A percentile compares a stretch with the other conserved stretches of the same genome.
Conservation (phyloP, 2,797 vertebrate species). For the Eptatretus atami region DNA sequence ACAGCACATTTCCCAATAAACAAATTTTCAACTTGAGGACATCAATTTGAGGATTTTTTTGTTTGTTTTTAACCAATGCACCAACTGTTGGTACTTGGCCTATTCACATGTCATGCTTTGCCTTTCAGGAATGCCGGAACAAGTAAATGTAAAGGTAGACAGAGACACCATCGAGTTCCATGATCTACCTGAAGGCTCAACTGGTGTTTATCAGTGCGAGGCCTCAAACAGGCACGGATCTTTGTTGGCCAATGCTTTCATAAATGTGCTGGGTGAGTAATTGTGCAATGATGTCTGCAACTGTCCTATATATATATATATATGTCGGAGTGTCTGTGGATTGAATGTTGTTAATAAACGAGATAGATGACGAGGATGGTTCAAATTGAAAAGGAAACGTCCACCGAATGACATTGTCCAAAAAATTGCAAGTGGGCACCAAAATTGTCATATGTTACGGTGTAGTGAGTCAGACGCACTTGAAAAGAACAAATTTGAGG, state of each 20-base stretch:
- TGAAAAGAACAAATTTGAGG: too few species aligned
- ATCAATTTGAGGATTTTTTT: conserved; percentile 9
- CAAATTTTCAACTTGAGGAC: conserved; percentile 5
- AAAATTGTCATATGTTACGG: too few species aligned
- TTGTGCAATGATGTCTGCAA: not conserved
- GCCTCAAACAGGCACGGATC: conserved; percentile 68
- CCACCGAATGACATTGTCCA: too few species aligned
- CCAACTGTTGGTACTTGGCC: not conserved
- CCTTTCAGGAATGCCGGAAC: conserved; percentile 31
- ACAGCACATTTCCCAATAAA: not conserved
- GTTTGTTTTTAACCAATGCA: conserved; percentile 7
- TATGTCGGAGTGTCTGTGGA: too few species aligned
- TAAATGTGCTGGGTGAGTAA: conserved; percentile 65
- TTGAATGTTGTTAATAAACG: too few species aligned
- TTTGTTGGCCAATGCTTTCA: conserved; percentile 58
- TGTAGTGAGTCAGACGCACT: too few species aligned
- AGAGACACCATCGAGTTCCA: conserved; percentile 64
- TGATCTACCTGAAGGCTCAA: conserved; percentile 42
- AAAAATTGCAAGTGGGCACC: too few species aligned
- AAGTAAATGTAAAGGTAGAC: conserved; percentile 48
- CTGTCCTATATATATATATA: not conserved
- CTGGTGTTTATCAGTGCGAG: conserved; percentile 81
- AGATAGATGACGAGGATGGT: too few species aligned
- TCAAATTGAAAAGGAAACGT: too few species aligned
- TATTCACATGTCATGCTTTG: not conserved